These are phyloP conservation scores for Tragelaphus imberbis DNA, from an alignment of 2,113 vertebrate species.

Conservation along the genomic window DNA sequence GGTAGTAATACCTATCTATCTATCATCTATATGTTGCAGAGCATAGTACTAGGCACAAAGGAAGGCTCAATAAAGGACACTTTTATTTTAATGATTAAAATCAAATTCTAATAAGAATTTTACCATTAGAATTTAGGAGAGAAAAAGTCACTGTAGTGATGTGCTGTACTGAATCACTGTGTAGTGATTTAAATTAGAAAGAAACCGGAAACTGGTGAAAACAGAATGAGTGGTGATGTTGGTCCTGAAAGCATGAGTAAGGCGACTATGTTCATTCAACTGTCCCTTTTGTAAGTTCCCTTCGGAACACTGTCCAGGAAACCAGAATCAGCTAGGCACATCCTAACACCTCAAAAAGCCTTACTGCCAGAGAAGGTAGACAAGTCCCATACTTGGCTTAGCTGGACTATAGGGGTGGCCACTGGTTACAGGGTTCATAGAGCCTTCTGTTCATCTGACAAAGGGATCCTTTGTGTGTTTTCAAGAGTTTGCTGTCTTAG, in stretches of 20 bases:
- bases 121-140: background rate
- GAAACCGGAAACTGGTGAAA: background rate
- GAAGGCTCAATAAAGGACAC: background rate
- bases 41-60: background rate
- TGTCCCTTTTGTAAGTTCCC: background rate
- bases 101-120: background rate
- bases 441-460: background rate
- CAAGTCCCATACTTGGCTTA: background rate
- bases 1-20: background rate
- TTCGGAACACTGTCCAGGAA: background rate
- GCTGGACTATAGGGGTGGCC: background rate
- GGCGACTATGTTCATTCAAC: fast-evolving
- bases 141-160: background rate
- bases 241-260: background rate
- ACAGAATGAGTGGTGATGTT: background rate
- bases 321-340: background rate
- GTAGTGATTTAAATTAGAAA: background rate
- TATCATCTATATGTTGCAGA: background rate
- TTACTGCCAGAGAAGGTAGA: background rate
- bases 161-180: too few relatives aligned
- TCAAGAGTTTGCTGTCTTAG: background rate
- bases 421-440: background rate
- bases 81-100: background rate
- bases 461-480: background rate
- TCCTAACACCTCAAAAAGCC: background rate